phyloP scores from a whole-genome alignment of 1,140 invertebrate species.

The Drosophila takahashii region DNA sequence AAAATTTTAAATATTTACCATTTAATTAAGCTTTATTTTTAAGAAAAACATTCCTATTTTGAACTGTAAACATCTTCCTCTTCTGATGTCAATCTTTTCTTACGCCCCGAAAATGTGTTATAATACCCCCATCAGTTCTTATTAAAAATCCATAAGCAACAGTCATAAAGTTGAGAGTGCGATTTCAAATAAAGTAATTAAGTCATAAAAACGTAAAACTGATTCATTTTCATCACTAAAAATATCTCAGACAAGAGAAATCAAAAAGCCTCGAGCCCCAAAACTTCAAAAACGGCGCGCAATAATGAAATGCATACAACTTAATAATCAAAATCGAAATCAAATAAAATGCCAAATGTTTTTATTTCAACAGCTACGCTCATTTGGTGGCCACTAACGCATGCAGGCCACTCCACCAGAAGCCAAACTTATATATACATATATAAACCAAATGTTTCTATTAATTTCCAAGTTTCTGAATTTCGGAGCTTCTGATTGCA shows the following conservation, averaged over 20 bases:
- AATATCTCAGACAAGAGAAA: constrained; percentile 32
- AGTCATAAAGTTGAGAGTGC: constrained; percentile 35
- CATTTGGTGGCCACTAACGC: constrained; percentile 54
- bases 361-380: constrained; percentile 82
- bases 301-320: constrained; percentile 80
- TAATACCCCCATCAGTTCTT: constrained; percentile 19
- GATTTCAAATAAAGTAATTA: constrained; percentile 56
- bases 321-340: constrained; percentile 73
- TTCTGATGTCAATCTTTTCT: not conserved
- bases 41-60: not conserved
- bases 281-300: constrained; percentile 12
- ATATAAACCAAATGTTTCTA: constrained; percentile 62
- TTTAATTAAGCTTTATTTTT: no score
- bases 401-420: constrained; percentile 17
- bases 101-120: constrained; percentile 1
- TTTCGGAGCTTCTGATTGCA: constrained; percentile 40
- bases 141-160: constrained; percentile 55
- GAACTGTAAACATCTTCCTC: not conserved
- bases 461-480: constrained; percentile 35
- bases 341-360: constrained; percentile 82
- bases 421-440: not conserved
- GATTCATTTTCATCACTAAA: constrained; percentile 62
- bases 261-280: constrained; percentile 16
- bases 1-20: no score
- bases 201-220: constrained; percentile 70